Evolutionary conservation across 1,140 invertebrate genomes (phyloP), one percentile per base, ranked within the genome.

Genomic region (Lucilia cuprina): DNA sequence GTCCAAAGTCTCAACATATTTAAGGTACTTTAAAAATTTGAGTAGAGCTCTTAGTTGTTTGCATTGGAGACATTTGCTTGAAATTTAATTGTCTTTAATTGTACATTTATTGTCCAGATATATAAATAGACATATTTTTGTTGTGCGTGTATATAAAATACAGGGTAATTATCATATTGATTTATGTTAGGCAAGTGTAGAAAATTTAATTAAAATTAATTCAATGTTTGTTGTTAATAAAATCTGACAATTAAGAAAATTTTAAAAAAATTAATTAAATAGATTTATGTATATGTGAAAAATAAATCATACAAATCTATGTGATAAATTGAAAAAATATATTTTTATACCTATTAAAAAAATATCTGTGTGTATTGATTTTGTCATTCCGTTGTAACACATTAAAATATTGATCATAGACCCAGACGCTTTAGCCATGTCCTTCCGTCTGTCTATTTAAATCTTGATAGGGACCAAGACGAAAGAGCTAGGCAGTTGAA

Each of bases 91-190:
- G 50, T 12, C 30, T 77, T 14, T 30, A 25, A 21, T 21, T 17
- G 30, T 77, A 35, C 35, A 41, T 77, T 77, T 77, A 77, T 77
- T 77, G 74, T 77, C 30, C 74, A n/a, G 47, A 30, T 30, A 30
- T 30, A 41, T 41, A 41, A 77, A 77, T 34, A n/a, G n/a, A n/a
- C n/a, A 41, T 41, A 12, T 10, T 30, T 74, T 3, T 41, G 25
- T 30, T 30, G 25, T 30, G 25, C 35, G 74, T 75, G 17, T 30
- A n/a, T 41, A 74, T 74, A 41, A 41, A 77, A 77, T 34, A 41
- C 13, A 77, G 74, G 74, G 74, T 77, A 77, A 77, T 77, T 77
- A 77, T 77, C 74, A 77, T 19, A 77, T 41, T 77, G 74, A 77
- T 77, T 77, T 77, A 77, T 77, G 34, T 41, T 14, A 41, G 34